Evolutionary conservation across 2,797 vertebrate species (phyloP).

Genomic region (Pelodytes ibericus): DNA sequence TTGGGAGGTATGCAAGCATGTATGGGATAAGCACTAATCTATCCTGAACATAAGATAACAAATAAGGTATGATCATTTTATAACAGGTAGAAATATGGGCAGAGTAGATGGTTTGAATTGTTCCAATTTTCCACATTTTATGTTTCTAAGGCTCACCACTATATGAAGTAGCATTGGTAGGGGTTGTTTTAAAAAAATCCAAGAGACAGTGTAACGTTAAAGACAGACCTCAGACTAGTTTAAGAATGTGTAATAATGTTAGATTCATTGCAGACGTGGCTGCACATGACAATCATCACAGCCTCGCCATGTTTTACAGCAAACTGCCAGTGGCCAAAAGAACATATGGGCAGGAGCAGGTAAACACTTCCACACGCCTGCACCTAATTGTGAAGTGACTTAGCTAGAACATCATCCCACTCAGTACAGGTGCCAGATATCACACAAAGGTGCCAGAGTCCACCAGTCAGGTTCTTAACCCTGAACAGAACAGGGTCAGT

Average conservation of each 20-base stretch:
- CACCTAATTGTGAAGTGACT: constrained; percentile 62
- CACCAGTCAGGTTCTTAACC: constrained; percentile 21
- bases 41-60: too few species aligned
- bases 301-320: constrained; percentile 27
- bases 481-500: too few species aligned
- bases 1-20: too few species aligned
- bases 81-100: too few species aligned
- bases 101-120: too few species aligned
- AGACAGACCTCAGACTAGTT: neutral
- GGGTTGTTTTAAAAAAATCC: too few species aligned
- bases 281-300: constrained; percentile 26
- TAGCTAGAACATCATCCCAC: constrained; percentile 41
- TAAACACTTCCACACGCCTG: constrained; percentile 60
- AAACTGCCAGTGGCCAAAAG: constrained; percentile 41
- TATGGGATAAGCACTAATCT: too few species aligned
- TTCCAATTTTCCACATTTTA: too few species aligned
- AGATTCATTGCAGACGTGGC: constrained; percentile 7
- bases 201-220: too few species aligned
- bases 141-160: too few species aligned
- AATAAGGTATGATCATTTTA: too few species aligned
- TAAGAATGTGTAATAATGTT: neutral
- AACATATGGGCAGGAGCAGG: constrained; percentile 36
- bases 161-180: too few species aligned
- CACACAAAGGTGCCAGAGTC: neutral
- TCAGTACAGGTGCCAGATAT: constrained; percentile 10